Evolutionary conservation across 1,140 invertebrate species (phyloP).

Genomic region (Heliconius himera): DNA sequence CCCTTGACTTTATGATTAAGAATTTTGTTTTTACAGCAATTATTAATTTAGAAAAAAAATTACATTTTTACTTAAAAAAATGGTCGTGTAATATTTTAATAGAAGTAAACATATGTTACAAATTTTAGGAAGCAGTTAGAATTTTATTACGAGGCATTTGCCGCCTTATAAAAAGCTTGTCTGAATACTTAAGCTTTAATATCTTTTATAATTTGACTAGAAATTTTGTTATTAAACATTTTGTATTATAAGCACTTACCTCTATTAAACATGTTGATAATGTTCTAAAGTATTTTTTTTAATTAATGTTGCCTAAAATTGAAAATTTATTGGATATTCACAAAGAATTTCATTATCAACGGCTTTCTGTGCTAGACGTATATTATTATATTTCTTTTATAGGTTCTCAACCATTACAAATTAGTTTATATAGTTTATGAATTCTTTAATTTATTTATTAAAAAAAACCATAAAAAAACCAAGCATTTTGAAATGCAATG

Average conservation of each 20-base stretch:
- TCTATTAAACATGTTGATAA: background rate
- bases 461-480: background rate
- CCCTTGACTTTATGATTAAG: no score
- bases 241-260: background rate
- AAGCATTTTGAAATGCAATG: background rate
- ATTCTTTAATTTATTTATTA: no score
- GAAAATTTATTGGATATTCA: background rate
- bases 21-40: no score
- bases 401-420: no score
- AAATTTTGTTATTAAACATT: background rate
- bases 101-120: background rate
- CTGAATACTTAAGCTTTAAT: constrained; percentile 4
- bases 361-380: no score
- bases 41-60: no score
- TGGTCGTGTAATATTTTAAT: background rate
- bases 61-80: no score
- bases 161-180: background rate
- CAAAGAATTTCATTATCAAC: background rate
- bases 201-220: background rate
- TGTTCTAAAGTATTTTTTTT: background rate
- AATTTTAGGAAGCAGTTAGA: background rate
- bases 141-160: background rate
- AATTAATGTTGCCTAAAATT: background rate
- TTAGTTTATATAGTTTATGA: no score
- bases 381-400: no score